Evolutionary conservation across 2,113 vertebrate genomes (phyloP).

Genomic region (Corythornis madagascariensis): DNA sequence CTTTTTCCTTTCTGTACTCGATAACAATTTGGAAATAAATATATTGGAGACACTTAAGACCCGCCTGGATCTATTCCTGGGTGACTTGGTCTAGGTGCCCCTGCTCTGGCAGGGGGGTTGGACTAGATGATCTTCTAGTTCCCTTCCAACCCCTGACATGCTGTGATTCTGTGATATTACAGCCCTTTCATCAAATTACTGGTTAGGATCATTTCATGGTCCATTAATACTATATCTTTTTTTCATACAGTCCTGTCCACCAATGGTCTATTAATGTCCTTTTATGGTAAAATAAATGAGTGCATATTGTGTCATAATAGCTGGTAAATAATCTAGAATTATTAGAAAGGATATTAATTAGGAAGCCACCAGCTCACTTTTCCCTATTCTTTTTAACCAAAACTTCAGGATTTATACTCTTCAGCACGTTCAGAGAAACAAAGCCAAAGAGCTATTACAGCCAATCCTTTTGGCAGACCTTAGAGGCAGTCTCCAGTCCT

Average conservation of each 20-base stretch:
- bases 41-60: not conserved
- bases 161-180: too few species aligned
- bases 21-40: not conserved
- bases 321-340: not conserved
- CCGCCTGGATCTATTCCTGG: too few species aligned
- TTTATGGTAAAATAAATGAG: not conserved
- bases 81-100: too few species aligned
- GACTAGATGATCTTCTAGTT: too few species aligned
- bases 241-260: not conserved
- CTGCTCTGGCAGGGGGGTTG: too few species aligned
- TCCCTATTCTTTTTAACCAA: not conserved
- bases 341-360: not conserved
- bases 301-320: not conserved
- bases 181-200: not conserved
- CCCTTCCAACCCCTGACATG: too few species aligned
- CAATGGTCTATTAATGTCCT: not conserved
- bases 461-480: not conserved
- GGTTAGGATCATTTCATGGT: not conserved
- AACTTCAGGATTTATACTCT: not conserved
- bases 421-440: not conserved
- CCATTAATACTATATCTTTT: not conserved
- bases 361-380: not conserved
- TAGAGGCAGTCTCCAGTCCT: not conserved
- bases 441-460: not conserved
- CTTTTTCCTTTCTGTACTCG: not conserved